Conservation (phyloP, 1,140 invertebrate species). For the Mya arenaria region DNA sequence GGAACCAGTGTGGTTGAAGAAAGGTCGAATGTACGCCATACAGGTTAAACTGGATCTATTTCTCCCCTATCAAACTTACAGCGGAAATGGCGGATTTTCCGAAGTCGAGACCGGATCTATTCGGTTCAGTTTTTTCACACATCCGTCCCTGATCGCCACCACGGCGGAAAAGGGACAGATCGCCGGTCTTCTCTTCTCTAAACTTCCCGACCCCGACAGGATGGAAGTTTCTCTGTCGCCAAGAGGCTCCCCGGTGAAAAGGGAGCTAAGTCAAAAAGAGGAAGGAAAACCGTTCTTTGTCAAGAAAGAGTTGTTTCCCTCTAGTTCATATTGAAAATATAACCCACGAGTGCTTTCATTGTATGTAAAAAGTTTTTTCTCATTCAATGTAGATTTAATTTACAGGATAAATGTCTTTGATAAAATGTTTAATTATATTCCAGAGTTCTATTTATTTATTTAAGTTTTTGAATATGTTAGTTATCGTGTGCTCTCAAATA, state of each 20-base stretch:
- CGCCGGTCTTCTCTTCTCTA: constrained; percentile 46
- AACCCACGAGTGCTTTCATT: too few species aligned
- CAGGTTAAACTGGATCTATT: constrained; percentile 53
- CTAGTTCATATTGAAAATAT: constrained; percentile 38
- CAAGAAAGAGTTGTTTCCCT: constrained; percentile 37
- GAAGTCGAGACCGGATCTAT: constrained; percentile 49
- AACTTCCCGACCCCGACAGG: constrained; percentile 42
- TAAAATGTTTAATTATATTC: too few species aligned
- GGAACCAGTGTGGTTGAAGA: constrained; percentile 42
- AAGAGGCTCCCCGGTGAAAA: constrained; percentile 46
- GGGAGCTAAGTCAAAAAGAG: constrained; percentile 8
- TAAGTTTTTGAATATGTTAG: too few species aligned
- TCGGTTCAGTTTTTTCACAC: constrained; percentile 38
- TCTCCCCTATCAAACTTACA: constrained; percentile 49
- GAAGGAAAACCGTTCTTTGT: constrained; percentile 31
- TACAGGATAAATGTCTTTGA: too few species aligned
- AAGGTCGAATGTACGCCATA: constrained; percentile 41
- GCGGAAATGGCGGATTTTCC: constrained; percentile 27
- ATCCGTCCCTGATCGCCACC: constrained; percentile 55
- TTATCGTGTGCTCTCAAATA: too few species aligned
- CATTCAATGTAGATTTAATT: too few species aligned
- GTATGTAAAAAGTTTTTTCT: too few species aligned
- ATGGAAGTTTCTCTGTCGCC: constrained; percentile 42
- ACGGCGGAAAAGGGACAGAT: constrained; percentile 50
- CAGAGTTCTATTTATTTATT: too few species aligned